Base-by-base conservation (phyloP, 2,113 vertebrate species). In the Indri indri region DNA sequence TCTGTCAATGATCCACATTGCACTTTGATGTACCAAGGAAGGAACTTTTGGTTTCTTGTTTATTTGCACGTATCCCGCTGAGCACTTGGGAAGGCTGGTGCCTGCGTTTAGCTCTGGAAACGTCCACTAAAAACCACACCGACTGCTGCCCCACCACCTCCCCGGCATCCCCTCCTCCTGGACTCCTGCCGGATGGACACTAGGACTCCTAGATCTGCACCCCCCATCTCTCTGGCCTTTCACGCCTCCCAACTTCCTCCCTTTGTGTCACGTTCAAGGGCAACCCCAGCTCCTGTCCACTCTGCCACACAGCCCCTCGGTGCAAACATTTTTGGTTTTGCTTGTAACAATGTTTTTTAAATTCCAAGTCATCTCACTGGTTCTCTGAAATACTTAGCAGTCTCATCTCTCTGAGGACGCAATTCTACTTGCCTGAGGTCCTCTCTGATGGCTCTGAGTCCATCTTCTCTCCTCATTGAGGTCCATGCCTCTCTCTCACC, bases 401-500 rank as follows among this genome's bases (percentile, higher is more conserved):
- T 0, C 65, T 42, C 18, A 0, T 20, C 34, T 9, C 40, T 0
- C 63, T 10, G 27, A 3, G 42, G 86, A 6, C 10, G 4, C n/a
- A 5, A 7, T 4, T 2, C 1, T 0, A 2, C 37, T 16, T 32
- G 14, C 27, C 5, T 17, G 2, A 5, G 11, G 12, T 3, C 74
- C 52, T 1, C 18, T 8, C 50, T 2, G 22, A 18, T 0, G 65
- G 17, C 16, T 25, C 30, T 1, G 0, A 1, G 1, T 37, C 2
- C 61, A 2, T 30, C 13, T 4, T 2, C 32, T 47, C 57, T 23
- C 27, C 45, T 2, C 2, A 0, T 0, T 5, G 30, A 13, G 47
- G 2, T 6, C 4, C 34, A 0, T 37, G 0, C 0, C 25, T 13
- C 63, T 32, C 71, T 27, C 20, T 13, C 42, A 17, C 16, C 2